Evolutionary conservation across 2,113 vertebrate species (phyloP).

Genomic region (Hyaena hyaena): DNA sequence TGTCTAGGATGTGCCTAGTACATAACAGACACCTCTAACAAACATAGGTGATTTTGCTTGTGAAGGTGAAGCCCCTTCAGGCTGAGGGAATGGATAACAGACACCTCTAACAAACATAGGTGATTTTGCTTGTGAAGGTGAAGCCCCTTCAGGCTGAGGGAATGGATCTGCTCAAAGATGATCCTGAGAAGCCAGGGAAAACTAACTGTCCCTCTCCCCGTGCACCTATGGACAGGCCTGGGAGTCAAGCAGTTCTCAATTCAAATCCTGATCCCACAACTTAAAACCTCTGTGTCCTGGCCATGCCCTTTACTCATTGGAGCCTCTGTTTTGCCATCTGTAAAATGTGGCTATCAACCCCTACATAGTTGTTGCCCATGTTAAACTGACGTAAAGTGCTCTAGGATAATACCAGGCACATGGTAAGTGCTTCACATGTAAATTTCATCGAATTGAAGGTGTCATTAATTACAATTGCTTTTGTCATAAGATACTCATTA

Average conservation of each 20-base stretch:
- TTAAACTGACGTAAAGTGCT: neutral
- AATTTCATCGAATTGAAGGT: neutral
- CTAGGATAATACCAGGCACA: neutral
- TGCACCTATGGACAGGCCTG: neutral
- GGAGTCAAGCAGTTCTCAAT: neutral
- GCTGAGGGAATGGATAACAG: too few relatives aligned
- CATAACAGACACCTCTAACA: neutral
- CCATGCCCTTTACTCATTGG: neutral
- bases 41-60: neutral
- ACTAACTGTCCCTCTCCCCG: neutral
- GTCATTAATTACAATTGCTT: neutral
- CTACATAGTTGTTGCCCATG: neutral
- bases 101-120: neutral
- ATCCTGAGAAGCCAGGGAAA: neutral
- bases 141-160: neutral
- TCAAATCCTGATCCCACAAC: neutral
- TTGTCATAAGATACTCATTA: neutral
- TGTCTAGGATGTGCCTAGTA: neutral
- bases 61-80: neutral
- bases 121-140: neutral
- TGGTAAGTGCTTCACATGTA: neutral
- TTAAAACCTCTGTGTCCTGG: neutral
- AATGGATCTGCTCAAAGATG: neutral
- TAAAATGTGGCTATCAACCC: neutral
- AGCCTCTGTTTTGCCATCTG: neutral